These are phyloP conservation scores for Manis crassicaudata DNA, from an alignment of 2,797 vertebrate species.

Conservation along the genomic window DNA sequence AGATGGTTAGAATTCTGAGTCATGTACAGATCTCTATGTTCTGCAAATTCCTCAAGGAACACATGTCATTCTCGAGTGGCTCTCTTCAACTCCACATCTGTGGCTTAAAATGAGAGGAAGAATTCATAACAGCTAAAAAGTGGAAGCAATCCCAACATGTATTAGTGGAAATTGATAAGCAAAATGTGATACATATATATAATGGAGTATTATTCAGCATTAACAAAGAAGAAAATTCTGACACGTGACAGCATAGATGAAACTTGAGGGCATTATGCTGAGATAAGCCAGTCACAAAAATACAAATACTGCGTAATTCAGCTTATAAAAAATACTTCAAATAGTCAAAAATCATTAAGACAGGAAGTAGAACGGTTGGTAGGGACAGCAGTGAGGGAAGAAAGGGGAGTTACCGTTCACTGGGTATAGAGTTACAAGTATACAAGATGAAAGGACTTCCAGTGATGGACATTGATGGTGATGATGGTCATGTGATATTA, in stretches of 20 bases:
- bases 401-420: not conserved
- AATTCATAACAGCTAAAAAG: not conserved
- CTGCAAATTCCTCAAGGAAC: not conserved
- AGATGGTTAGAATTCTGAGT: not conserved
- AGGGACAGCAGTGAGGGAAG: not conserved
- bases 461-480: not conserved
- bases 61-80: not conserved
- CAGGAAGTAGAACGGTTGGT: not conserved
- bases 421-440: not conserved
- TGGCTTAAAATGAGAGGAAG: not conserved
- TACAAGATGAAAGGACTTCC: not conserved
- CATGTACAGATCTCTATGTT: not conserved
- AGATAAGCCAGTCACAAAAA: not conserved
- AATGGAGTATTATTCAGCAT: not conserved
- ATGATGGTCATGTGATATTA: not conserved
- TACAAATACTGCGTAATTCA: not conserved
- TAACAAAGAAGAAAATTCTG: not conserved
- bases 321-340: not conserved
- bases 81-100: not conserved
- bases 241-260: not conserved
- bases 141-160: not conserved
- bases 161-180: not conserved
- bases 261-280: not conserved
- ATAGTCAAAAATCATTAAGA: not conserved
- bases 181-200: not conserved